These are phyloP conservation scores for Drosophila ogumai DNA, from an alignment of 1,140 invertebrate species.

Conservation along the genomic window DNA sequence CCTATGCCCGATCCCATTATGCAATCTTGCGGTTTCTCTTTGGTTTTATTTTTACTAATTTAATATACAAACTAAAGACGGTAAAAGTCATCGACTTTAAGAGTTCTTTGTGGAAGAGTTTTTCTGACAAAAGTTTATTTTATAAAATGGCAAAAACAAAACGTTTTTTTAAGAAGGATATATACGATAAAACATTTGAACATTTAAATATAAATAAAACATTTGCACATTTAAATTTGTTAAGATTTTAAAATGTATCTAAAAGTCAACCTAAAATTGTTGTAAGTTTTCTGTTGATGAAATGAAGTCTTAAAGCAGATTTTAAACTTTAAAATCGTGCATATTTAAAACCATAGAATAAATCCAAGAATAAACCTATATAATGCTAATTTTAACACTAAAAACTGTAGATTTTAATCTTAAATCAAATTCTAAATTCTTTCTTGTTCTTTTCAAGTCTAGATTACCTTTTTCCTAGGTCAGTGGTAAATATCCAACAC, in stretches of 20 bases:
- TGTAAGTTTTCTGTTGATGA: too few species aligned
- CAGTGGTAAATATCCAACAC: background rate
- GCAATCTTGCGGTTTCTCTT: constrained; percentile 18
- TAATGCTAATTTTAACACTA: too few species aligned
- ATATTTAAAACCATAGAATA: too few species aligned
- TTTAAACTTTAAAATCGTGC: too few species aligned
- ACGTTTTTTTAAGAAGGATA: background rate
- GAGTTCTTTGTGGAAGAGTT: background rate
- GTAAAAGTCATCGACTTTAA: background rate
- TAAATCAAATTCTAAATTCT: background rate
- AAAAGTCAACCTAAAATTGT: too few species aligned
- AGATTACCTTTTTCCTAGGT: background rate
- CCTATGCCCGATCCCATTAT: constrained; percentile 21
- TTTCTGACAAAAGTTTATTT: background rate
- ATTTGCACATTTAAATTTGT: too few species aligned
- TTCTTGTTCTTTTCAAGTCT: background rate
- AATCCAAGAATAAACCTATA: background rate
- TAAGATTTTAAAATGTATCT: too few species aligned
- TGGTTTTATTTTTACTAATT: too few species aligned
- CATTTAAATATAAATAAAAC: background rate
- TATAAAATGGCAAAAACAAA: background rate
- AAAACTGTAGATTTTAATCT: background rate
- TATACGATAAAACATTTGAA: background rate
- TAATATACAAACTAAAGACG: background rate
- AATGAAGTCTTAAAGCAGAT: too few species aligned